These are phyloP conservation scores for Dendrolimus pini DNA, from an alignment of 2,888 invertebrate species.

Conservation along the genomic window DNA sequence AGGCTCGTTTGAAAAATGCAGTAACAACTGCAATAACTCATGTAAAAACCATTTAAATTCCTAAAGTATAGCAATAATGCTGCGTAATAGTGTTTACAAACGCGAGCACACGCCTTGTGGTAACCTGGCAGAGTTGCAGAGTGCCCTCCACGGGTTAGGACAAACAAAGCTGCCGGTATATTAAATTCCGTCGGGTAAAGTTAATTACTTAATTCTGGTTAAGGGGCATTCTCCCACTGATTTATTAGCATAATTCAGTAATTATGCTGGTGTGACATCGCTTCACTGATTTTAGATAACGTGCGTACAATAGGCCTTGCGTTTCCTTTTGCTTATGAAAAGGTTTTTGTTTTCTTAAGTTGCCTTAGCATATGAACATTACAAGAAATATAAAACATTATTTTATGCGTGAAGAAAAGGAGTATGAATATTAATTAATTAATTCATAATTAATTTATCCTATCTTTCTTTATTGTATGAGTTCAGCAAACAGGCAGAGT, in stretches of 20 bases:
- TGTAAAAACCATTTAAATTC: background rate
- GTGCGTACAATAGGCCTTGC: background rate
- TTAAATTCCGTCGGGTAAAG: slow-evolving; percentile 37
- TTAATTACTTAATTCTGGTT: slow-evolving; percentile 67
- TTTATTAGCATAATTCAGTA: slow-evolving; percentile 59
- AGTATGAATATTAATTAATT: background rate
- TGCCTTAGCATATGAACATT: slow-evolving; percentile 2
- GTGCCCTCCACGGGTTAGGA: slow-evolving; percentile 18
- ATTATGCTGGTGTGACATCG: slow-evolving; percentile 47
- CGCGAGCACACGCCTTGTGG: slow-evolving; percentile 38
- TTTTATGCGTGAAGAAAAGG: background rate
- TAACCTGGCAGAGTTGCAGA: slow-evolving; percentile 25
- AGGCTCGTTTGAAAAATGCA: background rate
- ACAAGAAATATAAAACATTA: background rate
- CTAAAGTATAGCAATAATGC: slow-evolving; percentile 2
- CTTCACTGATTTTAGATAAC: slow-evolving; percentile 27
- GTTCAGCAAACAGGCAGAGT: too few relatives aligned
- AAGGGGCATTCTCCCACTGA: slow-evolving; percentile 46
- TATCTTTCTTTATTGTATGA: too few relatives aligned
- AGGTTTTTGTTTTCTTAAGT: slow-evolving; percentile 10
- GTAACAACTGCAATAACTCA: background rate
- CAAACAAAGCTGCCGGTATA: slow-evolving; percentile 25
- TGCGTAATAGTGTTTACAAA: slow-evolving; percentile 38
- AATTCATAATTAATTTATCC: background rate
- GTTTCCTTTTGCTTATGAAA: slow-evolving; percentile 3